phyloP scores from a whole-genome alignment of 1,140 invertebrate genomes.

The Drosophila lini region DNA sequence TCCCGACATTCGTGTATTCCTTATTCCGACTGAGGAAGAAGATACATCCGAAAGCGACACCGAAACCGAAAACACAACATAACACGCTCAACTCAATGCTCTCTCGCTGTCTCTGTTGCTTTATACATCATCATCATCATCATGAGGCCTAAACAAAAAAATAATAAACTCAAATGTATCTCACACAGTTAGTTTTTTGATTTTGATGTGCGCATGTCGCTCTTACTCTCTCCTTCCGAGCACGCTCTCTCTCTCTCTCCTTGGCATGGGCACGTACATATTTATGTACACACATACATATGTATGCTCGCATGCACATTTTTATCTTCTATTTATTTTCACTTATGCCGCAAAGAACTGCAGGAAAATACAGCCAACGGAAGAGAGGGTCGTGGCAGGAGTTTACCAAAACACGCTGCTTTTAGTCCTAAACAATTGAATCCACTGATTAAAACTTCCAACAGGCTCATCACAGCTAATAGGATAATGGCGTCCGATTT shows the following conservation, averaged over 20 bases:
- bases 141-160: slow-evolving; percentile 71
- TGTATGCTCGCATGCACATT: slow-evolving; percentile 41
- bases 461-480: slow-evolving; percentile 15
- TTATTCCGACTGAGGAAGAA: slow-evolving; percentile 75
- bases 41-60: slow-evolving; percentile 65
- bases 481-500: slow-evolving; percentile 37
- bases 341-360: slow-evolving; percentile 73
- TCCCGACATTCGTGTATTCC: slow-evolving; percentile 76
- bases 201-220: slow-evolving; percentile 64
- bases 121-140: slow-evolving; percentile 58
- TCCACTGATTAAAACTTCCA: slow-evolving; percentile 20
- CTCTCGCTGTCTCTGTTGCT: slow-evolving; percentile 50
- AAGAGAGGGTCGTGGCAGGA: slow-evolving; percentile 9
- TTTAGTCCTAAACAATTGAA: slow-evolving; percentile 20
- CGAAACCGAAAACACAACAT: slow-evolving; percentile 76
- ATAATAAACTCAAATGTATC: slow-evolving; percentile 75
- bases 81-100: slow-evolving; percentile 45
- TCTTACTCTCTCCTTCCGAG: slow-evolving; percentile 3
- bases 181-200: slow-evolving; percentile 73
- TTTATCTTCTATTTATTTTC: slow-evolving; percentile 80
- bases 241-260: slow-evolving; percentile 11
- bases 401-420: slow-evolving; percentile 11
- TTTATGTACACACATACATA: slow-evolving; percentile 35
- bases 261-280: slow-evolving; percentile 16
- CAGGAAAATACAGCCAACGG: slow-evolving; percentile 43